These are phyloP conservation scores for Prietella phreatophila DNA, from an alignment of 2,113 vertebrate species.

Conservation along the genomic window DNA sequence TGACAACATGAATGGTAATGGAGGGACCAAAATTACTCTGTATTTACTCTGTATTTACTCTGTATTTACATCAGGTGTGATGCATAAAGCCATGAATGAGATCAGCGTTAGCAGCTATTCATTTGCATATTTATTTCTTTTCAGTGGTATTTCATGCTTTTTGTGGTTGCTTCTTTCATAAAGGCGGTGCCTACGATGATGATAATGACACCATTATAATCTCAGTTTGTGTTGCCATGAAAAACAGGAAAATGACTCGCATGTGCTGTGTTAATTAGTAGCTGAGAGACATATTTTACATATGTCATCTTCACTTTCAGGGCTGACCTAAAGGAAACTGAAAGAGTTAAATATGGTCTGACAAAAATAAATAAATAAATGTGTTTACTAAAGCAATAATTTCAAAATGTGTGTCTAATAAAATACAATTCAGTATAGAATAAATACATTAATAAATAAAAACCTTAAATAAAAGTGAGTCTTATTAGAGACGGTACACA, in stretches of 20 bases:
- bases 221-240: background rate
- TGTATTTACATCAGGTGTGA: background rate
- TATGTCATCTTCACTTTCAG: background rate
- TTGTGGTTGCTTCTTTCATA: background rate
- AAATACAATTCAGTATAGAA: background rate
- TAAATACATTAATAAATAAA: background rate
- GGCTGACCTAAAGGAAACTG: background rate
- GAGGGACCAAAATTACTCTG: background rate
- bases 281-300: background rate
- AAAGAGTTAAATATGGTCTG: background rate
- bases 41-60: background rate
- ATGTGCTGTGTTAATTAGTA: background rate
- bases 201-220: background rate
- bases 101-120: background rate
- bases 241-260: background rate
- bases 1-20: slow-evolving; percentile 11
- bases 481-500: background rate
- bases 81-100: background rate
- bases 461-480: no score
- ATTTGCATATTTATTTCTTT: background rate
- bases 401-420: background rate
- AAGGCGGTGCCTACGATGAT: background rate
- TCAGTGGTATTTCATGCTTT: background rate
- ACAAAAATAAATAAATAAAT: background rate
- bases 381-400: background rate